Percentiles rank a stretch among this genome's conserved stretches.
These are phyloP conservation scores for Onychomys torridus DNA, from an alignment of 2,797 vertebrate species.

Conservation along the genomic window DNA sequence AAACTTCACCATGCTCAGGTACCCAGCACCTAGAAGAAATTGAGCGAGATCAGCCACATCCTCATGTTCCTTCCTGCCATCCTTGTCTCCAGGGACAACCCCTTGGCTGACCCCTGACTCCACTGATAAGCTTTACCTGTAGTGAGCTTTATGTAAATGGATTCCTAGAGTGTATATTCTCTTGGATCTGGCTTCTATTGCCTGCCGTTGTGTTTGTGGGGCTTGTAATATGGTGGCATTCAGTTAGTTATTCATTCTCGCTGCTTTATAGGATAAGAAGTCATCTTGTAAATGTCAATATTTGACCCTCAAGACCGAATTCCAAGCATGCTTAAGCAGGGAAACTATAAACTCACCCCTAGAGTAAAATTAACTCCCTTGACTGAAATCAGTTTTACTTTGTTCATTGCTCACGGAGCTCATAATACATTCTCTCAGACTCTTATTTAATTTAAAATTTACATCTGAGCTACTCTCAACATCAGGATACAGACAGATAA, in stretches of 20 bases:
- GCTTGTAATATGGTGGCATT: neutral
- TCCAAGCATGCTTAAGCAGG: constrained; percentile 54
- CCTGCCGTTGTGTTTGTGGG: constrained; percentile 5
- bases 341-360: constrained; percentile 62
- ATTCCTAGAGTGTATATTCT: neutral
- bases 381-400: constrained; percentile 77
- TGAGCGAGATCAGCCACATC: neutral
- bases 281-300: constrained; percentile 67
- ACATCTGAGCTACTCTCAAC: constrained; percentile 75
- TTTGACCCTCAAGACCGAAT: constrained; percentile 74
- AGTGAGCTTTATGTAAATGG: constrained; percentile 8
- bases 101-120: neutral
- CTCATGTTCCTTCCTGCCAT: neutral
- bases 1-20: neutral
- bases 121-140: neutral
- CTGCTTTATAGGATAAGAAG: constrained; percentile 28
- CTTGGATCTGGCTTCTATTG: neutral
- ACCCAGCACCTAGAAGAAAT: neutral
- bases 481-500: constrained; percentile 67
- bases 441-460: constrained; percentile 83
- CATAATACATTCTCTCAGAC: constrained; percentile 68
- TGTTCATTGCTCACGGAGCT: constrained; percentile 70
- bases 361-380: constrained; percentile 75
- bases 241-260: neutral
- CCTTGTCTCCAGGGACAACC: neutral